Base-by-base conservation (phyloP, 1,140 invertebrate species). In the Plutomurus gul region DNA sequence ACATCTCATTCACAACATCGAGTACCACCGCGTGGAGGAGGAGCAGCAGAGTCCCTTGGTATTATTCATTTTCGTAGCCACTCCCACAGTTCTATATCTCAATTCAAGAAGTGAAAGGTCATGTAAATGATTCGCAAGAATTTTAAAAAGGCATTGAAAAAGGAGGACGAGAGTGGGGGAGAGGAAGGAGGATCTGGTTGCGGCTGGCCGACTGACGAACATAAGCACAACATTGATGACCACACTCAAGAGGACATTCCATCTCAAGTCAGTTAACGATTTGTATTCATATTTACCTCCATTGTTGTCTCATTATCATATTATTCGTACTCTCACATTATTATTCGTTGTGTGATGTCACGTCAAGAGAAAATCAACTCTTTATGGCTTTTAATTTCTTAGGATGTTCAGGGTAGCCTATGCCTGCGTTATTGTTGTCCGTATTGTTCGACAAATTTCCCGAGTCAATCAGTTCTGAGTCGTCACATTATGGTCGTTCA, bases 401-500 rank as follows among this genome's bases (percentile, higher is more conserved):
- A 65, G 56, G 56, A 65, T 65, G 56, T 65, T 51, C 51, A 27
- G 47, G 51, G 27, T 56, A 39, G 40, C 25, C 25, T 86, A 86
- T 92, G 85, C 92, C 90, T 88, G 90, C 91, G 82, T n/a, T 82
- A 78, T 36, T 82, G 80, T 86, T 95, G 94, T 89, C 92, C 94
- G 88, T 94, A 95, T 89, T 95, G 94, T 89, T 93, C 93, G 85
- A 92, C 91, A 83, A 90, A 91, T 85, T 95, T 95, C 87, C 93
- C 93, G 82, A 93, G 94, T 85, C 93, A 95, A 89, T 94, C 92
- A 89, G 95, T 95, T 90, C 89, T 95, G 85, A 94, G 93, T 84
- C 88, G 93, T 85, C 94, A 95, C 89, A 93, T 95, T 87, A 82
- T 83, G 82, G 37, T 80, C 10, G 60, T 80, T 16, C 82, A 83